Percentiles rank a stretch among this genome's conserved stretches.
These are phyloP conservation scores for Pseudochaenichthys georgianus DNA, from an alignment of 2,797 vertebrate species.

Conservation along the genomic window DNA sequence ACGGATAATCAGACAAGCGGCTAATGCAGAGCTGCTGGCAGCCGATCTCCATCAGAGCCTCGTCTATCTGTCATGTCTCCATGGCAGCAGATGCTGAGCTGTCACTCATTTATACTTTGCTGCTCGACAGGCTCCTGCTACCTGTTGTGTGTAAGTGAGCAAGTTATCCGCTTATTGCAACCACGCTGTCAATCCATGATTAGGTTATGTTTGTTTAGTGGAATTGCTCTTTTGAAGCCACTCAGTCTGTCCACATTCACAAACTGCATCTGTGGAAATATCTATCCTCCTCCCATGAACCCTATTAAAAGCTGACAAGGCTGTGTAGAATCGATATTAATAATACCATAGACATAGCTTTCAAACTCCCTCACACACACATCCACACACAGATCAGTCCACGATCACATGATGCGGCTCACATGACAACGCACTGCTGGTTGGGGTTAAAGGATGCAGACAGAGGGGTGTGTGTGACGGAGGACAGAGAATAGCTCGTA, in stretches of 20 bases:
- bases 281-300: constrained; percentile 29
- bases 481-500: constrained; percentile 17
- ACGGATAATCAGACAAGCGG: constrained; percentile 64
- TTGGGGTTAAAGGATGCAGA: constrained; percentile 12
- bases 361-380: constrained; percentile 4
- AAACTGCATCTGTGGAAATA: constrained; percentile 29
- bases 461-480: constrained; percentile 6
- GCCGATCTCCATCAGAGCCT: constrained; percentile 35
- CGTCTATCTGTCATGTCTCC: constrained; percentile 56
- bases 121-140: constrained; percentile 37
- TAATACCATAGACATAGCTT: constrained; percentile 42
- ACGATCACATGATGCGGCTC: constrained; percentile 17
- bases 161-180: constrained; percentile 10
- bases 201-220: constrained; percentile 52
- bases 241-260: background rate
- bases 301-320: constrained; percentile 55
- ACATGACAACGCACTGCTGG: background rate
- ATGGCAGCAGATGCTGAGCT: constrained; percentile 57
- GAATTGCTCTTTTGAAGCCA: constrained; percentile 36
- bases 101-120: constrained; percentile 49
- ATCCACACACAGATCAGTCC: background rate
- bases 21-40: constrained; percentile 61
- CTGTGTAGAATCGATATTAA: constrained; percentile 54
- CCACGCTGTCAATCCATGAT: constrained; percentile 16
- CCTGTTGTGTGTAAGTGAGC: constrained; percentile 25